A percentile compares a stretch with the other conserved stretches of the same genome.
Evolutionary conservation across 2,113 vertebrate species (phyloP).

Genomic region (Sebastes schlegelii): DNA sequence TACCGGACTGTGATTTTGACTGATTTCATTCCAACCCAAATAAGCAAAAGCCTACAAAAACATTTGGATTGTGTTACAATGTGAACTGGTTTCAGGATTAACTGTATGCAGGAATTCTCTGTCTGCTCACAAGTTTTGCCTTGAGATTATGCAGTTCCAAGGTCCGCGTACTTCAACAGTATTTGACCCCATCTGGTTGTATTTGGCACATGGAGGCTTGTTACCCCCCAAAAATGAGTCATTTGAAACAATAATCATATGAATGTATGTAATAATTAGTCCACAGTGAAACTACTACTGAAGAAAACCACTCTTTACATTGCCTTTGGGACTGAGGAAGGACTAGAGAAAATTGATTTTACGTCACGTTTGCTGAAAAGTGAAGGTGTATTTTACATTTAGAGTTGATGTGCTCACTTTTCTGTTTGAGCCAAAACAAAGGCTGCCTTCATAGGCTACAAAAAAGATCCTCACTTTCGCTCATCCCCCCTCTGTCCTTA

Average conservation of each 20-base stretch:
- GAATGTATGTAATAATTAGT: conserved; percentile 71
- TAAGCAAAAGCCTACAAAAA: conserved; percentile 36
- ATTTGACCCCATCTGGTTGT: conserved; percentile 58
- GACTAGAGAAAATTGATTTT: conserved; percentile 33
- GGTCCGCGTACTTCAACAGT: conserved; percentile 58
- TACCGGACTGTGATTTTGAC: conserved; percentile 69
- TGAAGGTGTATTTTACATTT: conserved; percentile 39
- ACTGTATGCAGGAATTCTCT: conserved; percentile 42
- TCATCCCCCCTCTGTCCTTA: conserved; percentile 35
- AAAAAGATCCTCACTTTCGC: conserved; percentile 18
- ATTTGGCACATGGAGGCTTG: conserved; percentile 53
- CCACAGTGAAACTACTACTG: conserved; percentile 52
- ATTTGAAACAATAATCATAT: conserved; percentile 54
- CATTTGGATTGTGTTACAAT: conserved; percentile 45
- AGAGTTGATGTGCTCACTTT: conserved; percentile 40
- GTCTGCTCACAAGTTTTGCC: conserved; percentile 68
- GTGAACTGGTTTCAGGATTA: conserved; percentile 33
- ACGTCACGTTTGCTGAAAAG: conserved; percentile 33
- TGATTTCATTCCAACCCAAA: conserved; percentile 72
- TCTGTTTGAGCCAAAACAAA: conserved; percentile 47
- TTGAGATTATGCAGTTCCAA: conserved; percentile 64
- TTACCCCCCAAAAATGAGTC: conserved; percentile 28
- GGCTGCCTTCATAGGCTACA: conserved; percentile 35
- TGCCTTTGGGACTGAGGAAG: conserved; percentile 49
- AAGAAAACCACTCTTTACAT: conserved; percentile 56